phyloP scores from a whole-genome alignment of 92 coral and sea anemone genomes.

The Pocillopora meandrina region DNA sequence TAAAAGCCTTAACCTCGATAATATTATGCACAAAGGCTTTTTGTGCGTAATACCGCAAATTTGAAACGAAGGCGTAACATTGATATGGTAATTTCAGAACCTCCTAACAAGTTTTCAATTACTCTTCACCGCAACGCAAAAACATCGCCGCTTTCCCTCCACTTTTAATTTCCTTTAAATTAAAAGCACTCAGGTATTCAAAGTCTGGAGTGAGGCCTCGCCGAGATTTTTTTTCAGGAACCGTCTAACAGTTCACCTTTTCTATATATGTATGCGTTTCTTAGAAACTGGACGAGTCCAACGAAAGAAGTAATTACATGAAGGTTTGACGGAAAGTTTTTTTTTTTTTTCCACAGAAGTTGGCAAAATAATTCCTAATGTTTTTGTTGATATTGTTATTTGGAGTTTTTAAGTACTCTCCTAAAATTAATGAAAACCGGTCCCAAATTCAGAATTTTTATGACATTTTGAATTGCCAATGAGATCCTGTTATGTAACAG shows the following conservation, averaged over 20 bases:
- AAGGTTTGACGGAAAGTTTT: conserved; percentile 5
- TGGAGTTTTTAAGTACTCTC: too few species aligned
- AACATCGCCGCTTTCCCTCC: conserved; percentile 5
- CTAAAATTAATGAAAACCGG: too few species aligned
- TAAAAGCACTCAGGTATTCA: neutral
- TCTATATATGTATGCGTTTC: neutral
- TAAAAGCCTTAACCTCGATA: neutral
- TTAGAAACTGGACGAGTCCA: neutral
- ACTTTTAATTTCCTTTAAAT: neutral
- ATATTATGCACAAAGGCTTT: neutral
- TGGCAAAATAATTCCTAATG: too few species aligned
- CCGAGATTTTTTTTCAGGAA: neutral
- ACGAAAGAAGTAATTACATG: neutral
- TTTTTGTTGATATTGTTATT: too few species aligned
- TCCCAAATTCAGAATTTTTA: too few species aligned
- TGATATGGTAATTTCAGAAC: conserved; percentile 21
- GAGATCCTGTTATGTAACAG: too few species aligned
- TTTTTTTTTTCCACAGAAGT: neutral
- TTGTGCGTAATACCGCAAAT: conserved; percentile 6
- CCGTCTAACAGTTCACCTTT: neutral
- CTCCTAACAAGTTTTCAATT: conserved; percentile 20
- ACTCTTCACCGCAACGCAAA: conserved; percentile 5
- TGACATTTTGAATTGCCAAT: too few species aligned
- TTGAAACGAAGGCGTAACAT: conserved; percentile 8
- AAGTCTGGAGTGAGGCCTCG: neutral